Conservation (phyloP, 2,113 vertebrate genomes). For the Pachypanchax playfairii region DNA sequence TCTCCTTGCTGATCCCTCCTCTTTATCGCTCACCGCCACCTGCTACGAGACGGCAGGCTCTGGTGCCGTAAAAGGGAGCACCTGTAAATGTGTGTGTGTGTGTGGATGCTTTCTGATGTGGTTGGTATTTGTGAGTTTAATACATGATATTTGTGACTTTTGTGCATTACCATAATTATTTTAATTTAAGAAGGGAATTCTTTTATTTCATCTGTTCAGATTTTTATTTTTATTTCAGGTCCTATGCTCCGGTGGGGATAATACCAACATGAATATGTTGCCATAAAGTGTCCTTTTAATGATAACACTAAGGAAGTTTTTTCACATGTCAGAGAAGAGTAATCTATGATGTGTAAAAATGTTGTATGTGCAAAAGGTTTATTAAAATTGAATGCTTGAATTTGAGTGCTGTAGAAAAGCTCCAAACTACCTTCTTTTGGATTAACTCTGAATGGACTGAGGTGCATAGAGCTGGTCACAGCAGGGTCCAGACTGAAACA, state of each 20-base stretch:
- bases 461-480: too few relatives aligned
- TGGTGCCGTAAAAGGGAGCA: conserved; percentile 64
- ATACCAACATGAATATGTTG: neutral
- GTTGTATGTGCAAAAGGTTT: too few relatives aligned
- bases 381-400: too few relatives aligned
- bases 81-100: conserved; percentile 38
- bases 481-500: too few relatives aligned
- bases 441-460: too few relatives aligned
- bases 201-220: neutral
- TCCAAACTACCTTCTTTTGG: too few relatives aligned
- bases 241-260: neutral
- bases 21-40: conserved; percentile 88
- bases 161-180: conserved; percentile 1
- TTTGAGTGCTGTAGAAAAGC: too few relatives aligned
- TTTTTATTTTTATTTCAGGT: neutral
- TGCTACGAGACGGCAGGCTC: conserved; percentile 66
- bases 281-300: neutral
- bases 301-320: too few relatives aligned
- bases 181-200: neutral
- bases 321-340: too few relatives aligned
- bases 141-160: neutral
- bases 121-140: conserved; percentile 14
- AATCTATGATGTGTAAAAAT: too few relatives aligned
- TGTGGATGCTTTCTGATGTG: conserved; percentile 16
- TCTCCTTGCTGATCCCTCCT: conserved; percentile 79